A percentile compares a stretch with the other conserved stretches of the same genome.
Conservation (phyloP, 2,797 vertebrate species). For the Falco columbarius region DNA sequence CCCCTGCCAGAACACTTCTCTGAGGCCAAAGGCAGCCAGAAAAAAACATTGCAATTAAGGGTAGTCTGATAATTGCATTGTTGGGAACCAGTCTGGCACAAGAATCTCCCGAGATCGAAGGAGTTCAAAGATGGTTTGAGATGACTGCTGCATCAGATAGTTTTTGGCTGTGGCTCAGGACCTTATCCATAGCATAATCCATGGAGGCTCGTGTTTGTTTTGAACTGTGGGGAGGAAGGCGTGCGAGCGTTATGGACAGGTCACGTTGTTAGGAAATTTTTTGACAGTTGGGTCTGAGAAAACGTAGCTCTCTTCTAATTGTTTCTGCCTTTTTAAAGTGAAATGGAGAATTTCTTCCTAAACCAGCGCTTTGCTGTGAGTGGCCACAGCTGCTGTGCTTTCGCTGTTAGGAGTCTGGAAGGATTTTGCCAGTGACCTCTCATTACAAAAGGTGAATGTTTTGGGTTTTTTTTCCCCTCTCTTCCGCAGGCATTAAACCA, state of each 20-base stretch:
- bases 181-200: neutral
- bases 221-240: neutral
- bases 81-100: slow-evolving; percentile 55
- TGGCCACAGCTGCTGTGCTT: neutral
- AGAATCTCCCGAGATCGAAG: slow-evolving; percentile 38
- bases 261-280: neutral
- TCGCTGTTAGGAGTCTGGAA: neutral
- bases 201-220: neutral
- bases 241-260: neutral
- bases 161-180: neutral
- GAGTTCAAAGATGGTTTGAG: neutral
- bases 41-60: slow-evolving; percentile 52
- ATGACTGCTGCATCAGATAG: neutral
- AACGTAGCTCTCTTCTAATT: neutral
- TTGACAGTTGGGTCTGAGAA: neutral
- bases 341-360: neutral
- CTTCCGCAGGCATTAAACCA: slow-evolving; percentile 95
- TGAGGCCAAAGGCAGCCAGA: slow-evolving; percentile 1
- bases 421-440: neutral
- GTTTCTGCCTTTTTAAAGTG: neutral
- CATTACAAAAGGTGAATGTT: neutral
- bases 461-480: neutral
- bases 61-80: slow-evolving; percentile 46
- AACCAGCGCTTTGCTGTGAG: neutral
- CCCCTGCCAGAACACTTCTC: slow-evolving; percentile 26